phyloP scores from a whole-genome alignment of 2,113 vertebrate species.

The Struthio camelus region DNA sequence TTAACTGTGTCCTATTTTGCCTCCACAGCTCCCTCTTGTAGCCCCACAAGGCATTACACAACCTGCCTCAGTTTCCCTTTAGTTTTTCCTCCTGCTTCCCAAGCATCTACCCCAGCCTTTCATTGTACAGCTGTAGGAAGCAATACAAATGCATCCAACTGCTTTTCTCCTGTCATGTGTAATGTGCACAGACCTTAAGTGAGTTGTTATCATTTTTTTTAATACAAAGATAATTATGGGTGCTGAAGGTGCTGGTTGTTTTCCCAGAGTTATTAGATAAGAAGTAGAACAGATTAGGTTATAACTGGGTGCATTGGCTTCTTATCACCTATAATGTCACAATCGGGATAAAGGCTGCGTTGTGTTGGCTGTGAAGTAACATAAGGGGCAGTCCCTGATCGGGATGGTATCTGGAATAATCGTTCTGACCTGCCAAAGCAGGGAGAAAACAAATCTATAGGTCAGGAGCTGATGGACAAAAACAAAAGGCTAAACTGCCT shows the following conservation, averaged over 20 bases:
- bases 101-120: not conserved
- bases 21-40: slow-evolving; percentile 42
- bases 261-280: not conserved
- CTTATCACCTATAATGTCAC: not conserved
- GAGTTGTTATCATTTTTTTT: not conserved
- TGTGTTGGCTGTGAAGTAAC: not conserved
- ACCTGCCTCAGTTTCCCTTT: not conserved
- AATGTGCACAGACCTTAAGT: not conserved
- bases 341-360: not conserved
- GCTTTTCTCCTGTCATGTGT: not conserved
- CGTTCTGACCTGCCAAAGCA: not conserved
- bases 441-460: not conserved
- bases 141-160: not conserved
- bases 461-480: fast-evolving
- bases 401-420: not conserved
- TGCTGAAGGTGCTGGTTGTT: not conserved
- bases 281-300: not conserved
- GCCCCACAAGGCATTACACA: not conserved
- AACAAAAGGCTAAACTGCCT: not conserved
- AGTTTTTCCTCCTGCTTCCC: not conserved
- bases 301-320: not conserved
- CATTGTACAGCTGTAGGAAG: fast-evolving
- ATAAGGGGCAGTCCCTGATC: not conserved
- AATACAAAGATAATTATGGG: not conserved
- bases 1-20: not conserved